Evolutionary conservation across 2,113 vertebrate species (phyloP).

Genomic region (Rousettus leschenaultii): DNA sequence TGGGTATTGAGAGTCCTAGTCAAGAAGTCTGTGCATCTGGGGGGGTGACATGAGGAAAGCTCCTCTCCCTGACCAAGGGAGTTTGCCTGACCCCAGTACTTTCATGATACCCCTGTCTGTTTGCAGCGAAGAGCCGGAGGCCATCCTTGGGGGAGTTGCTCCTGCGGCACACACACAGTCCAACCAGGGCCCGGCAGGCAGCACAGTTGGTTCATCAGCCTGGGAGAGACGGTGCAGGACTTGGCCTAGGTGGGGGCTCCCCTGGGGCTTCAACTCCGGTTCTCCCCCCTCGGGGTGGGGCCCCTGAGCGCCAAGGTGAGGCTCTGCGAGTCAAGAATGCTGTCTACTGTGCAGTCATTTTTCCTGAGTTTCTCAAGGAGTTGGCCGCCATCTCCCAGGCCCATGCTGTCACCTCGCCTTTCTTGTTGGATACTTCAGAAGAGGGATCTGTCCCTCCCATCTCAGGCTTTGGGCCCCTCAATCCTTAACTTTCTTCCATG

Average conservation of each 20-base stretch:
- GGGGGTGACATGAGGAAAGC: not conserved
- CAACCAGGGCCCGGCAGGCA: slow-evolving; percentile 89
- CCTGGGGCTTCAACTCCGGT: slow-evolving; percentile 68
- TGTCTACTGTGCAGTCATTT: slow-evolving; percentile 95
- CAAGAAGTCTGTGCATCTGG: not conserved
- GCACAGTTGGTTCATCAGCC: slow-evolving; percentile 91
- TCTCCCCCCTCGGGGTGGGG: slow-evolving; percentile 81
- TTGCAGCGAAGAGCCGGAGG: slow-evolving; percentile 91
- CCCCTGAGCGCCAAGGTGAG: slow-evolving; percentile 88
- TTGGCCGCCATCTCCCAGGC: slow-evolving; percentile 95
- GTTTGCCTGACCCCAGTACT: not conserved
- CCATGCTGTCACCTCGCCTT: slow-evolving; percentile 92
- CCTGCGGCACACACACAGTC: slow-evolving; percentile 93
- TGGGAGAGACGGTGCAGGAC: slow-evolving; percentile 88
- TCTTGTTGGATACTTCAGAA: slow-evolving; percentile 86
- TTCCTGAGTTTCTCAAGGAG: slow-evolving; percentile 97
- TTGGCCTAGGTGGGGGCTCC: slow-evolving; percentile 82
- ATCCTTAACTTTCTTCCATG: slow-evolving; percentile 68
- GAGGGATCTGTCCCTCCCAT: slow-evolving; percentile 72
- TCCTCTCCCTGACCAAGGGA: not conserved
- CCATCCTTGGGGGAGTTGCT: slow-evolving; percentile 94
- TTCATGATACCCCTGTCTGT: slow-evolving; percentile 13
- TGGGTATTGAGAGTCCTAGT: not conserved
- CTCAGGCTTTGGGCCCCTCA: slow-evolving; percentile 67
- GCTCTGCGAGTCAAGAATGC: slow-evolving; percentile 94